Evolutionary conservation across 2,888 invertebrate genomes (phyloP).

Genomic region (Pachycephus smyrnensis): DNA sequence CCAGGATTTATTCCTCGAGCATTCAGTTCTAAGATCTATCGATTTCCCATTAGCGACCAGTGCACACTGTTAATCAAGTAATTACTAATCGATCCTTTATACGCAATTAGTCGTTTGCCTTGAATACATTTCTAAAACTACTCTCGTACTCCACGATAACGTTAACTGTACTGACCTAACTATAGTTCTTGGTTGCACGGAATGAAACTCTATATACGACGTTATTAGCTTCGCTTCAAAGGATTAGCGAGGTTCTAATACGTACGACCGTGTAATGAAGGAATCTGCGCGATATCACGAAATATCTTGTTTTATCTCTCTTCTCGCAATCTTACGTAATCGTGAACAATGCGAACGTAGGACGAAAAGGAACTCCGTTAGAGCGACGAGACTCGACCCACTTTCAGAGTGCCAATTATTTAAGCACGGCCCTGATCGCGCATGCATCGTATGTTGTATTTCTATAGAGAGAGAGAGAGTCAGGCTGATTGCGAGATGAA

Average conservation of each 20-base stretch:
- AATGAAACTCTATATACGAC: slow-evolving; percentile 22
- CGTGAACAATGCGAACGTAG: not conserved
- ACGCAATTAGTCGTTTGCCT: not conserved
- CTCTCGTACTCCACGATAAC: not conserved
- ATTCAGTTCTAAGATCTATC: not conserved
- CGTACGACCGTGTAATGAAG: not conserved
- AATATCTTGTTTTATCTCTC: not conserved
- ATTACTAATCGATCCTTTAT: not conserved
- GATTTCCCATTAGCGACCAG: not conserved
- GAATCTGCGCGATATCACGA: not conserved
- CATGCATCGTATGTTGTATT: slow-evolving; percentile 12
- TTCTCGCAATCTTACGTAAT: not conserved
- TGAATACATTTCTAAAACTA: not conserved
- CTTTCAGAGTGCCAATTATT: not conserved
- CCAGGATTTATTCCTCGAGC: not conserved
- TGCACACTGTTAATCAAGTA: not conserved
- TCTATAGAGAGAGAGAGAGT: slow-evolving; percentile 1
- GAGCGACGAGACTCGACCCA: not conserved
- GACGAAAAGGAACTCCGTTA: not conserved
- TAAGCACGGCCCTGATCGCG: slow-evolving; percentile 6
- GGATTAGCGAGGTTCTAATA: not conserved
- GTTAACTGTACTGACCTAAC: not conserved
- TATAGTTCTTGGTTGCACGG: not conserved
- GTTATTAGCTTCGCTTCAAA: slow-evolving; percentile 7
- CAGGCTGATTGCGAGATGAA: slow-evolving; percentile 22